Conservation (phyloP, 2,888 invertebrate genomes). For the Macrophya annulata region DNA sequence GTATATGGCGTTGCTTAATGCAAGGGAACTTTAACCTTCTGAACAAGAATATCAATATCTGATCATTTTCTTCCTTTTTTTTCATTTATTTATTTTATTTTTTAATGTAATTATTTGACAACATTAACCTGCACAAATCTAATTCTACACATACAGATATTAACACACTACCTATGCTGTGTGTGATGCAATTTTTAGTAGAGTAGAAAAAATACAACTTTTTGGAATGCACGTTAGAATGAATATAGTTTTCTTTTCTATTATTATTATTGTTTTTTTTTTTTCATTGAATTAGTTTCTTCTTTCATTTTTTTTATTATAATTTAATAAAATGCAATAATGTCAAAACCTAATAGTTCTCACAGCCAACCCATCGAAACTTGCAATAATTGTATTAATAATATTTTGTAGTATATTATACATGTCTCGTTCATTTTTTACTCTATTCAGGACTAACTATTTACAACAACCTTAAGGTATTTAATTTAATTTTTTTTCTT, state of each 20-base stretch:
- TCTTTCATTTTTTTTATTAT: not conserved
- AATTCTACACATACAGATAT: conserved; percentile 1
- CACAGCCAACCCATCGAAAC: conserved; percentile 43
- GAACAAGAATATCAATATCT: not conserved
- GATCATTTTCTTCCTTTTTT: not conserved
- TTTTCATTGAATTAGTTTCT: not conserved
- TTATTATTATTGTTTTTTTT: not conserved
- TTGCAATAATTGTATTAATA: not conserved
- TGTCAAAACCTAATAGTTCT: conserved; percentile 11
- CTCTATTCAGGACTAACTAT: conserved; percentile 27
- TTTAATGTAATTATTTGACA: not conserved
- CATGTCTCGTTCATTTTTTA: conserved; percentile 16
- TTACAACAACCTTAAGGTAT: conserved; percentile 28
- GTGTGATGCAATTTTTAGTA: conserved; percentile 17
- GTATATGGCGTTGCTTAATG: not conserved
- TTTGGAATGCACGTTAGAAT: conserved; percentile 47
- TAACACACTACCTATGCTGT: not conserved
- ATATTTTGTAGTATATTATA: conserved; percentile 18
- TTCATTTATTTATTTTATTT: not conserved
- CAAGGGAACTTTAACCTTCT: conserved; percentile 7
- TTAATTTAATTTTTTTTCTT: not conserved
- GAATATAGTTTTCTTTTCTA: not conserved
- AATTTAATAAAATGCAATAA: conserved; percentile 40
- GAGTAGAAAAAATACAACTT: conserved; percentile 23
- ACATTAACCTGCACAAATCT: not conserved